Conservation (phyloP, 2,888 invertebrate species). For the Busseola fusca region DNA sequence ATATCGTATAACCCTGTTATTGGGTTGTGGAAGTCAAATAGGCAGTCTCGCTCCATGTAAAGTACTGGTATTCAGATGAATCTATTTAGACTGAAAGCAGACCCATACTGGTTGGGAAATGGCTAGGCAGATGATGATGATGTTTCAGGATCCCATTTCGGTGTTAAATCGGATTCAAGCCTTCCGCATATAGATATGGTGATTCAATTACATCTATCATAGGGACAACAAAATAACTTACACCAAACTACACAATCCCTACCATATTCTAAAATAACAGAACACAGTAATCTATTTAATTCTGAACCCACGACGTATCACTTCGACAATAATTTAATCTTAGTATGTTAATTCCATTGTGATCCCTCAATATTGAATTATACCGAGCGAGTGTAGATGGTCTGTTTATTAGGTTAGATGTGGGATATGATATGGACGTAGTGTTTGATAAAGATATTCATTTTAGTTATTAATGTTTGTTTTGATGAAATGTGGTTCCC, state of each 20-base stretch:
- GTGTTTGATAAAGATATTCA: constrained; percentile 29
- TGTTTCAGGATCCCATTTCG: no score
- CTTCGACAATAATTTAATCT: constrained; percentile 32
- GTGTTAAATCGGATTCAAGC: no score
- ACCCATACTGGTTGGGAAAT: neutral
- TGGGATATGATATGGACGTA: neutral
- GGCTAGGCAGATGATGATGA: neutral
- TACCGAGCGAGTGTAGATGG: neutral
- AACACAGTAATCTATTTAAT: constrained; percentile 19
- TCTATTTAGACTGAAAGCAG: neutral
- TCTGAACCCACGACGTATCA: constrained; percentile 18
- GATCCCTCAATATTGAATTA: constrained; percentile 42
- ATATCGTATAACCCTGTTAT: neutral
- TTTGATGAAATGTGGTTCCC: constrained; percentile 20
- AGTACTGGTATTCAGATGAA: neutral
- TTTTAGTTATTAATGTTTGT: constrained; percentile 11
- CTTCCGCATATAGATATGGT: no score
- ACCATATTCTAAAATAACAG: neutral
- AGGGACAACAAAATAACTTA: no score
- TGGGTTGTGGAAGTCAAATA: neutral
- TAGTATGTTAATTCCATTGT: constrained; percentile 30
- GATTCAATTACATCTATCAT: no score
- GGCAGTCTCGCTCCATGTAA: neutral
- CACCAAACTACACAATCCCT: no score
- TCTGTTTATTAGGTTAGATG: constrained; percentile 25